Evolutionary conservation across 2,888 invertebrate species (phyloP), one percentile per base, ranked within the genome.

Genomic region (Rotaria socialis): DNA sequence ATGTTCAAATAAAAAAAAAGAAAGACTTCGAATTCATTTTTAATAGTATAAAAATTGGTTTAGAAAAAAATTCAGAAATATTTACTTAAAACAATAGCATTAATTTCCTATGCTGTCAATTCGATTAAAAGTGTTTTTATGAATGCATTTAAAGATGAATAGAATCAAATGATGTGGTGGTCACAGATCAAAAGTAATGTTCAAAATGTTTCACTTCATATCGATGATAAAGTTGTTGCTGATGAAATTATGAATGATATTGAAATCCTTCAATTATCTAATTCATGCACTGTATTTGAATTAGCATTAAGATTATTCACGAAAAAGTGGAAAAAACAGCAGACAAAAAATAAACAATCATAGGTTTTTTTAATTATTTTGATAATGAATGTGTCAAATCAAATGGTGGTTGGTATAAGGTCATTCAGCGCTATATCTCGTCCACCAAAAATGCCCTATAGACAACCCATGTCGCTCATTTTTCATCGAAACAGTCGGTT

Each of bases 11-110:
- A 84, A 50, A 86, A 86, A 58, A 84, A 43, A 58, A 16, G 16
- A n/a, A 41, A 67, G 85, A 85, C 56, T 85, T 75, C 56, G 55
- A 85, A 80, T 85, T 85, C 43, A 80, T 85, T n/a, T 86, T 86
- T n/a, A 86, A 27, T 47, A 58, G 58, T 52, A 16, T 86, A 52
- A 41, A 86, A 50, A 27, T 84, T 27, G 84, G 56, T 84, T 58
- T 84, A 47, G 27, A 56, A 14, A 86, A 86, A 84, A 84, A 86
- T 60, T 50, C 19, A 84, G 16, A 86, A 86, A 80, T 7, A 84
- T 11, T 16, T 43, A 58, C 43, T 84, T 1, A 43, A 24, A 27
- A 60, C 80, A 84, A 60, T 60, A 84, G 84, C 56, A 56, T 58
- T 86, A 58, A 47, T 86, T 27, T 80, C 84, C 22, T 84, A 86